Base-by-base conservation (phyloP, 1,140 invertebrate species). In the Carcinoscorpius rotundicauda region DNA sequence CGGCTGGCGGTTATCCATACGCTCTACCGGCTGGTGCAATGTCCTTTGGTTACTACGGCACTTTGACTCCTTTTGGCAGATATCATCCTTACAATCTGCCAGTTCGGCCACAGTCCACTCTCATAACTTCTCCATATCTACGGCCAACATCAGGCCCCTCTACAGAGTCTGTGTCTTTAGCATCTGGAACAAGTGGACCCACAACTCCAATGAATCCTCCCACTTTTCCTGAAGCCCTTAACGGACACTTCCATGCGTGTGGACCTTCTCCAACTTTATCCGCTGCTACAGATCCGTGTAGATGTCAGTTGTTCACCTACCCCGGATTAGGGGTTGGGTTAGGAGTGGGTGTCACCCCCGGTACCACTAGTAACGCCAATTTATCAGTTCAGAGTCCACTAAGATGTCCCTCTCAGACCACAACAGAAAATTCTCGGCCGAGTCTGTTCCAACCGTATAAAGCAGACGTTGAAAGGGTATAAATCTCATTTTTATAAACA, bases 391-490 rank as follows among this genome's bases (percentile, higher is more conserved):
- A 29, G 63, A 49, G 10, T 58, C 51, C 60, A 53, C 66, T 56
- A 8, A 60, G 59, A 5, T 51, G 58, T 48, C 11, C 9, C 52
- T 8, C 10, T 50, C n/a, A 57, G 51, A 55, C 67, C 52, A n/a
- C 62, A 9, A 29, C 29, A 29, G 29, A 29, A 29, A 29, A 29
- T 29, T 2, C 52, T 61, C 57, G 51, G 66, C 66, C 63, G 58
- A 69, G 60, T n/a, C 69, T 71, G 48, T 72, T 72, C 60, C 70
- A 71, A 64, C 73, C 71, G 4, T 71, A 70, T 63, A 72, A 73
- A 61, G 69, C 66, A 5, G 70, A 70, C 56, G 61, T 71, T 1
- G 68, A 69, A 8, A 64, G 68, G 29, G 29, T 29, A 29, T 29
- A 29, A 29, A 29, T 29, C 2, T 29, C 29, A 29, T 29, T 29